phyloP scores from a whole-genome alignment of 2,888 invertebrate species.

The Drosophila aldrichi region DNA sequence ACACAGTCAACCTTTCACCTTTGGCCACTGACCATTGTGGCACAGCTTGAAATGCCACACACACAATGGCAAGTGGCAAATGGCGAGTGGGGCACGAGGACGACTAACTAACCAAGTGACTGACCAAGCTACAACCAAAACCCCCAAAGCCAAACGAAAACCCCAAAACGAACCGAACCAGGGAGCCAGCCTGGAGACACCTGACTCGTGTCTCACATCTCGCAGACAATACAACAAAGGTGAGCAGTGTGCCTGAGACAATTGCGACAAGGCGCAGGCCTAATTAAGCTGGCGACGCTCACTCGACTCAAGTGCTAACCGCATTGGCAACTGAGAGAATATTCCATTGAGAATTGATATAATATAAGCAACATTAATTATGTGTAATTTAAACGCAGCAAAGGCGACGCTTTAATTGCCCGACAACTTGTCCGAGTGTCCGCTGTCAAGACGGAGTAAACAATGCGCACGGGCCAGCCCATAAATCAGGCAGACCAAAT shows the following conservation, averaged over 20 bases:
- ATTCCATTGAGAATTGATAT: slow-evolving; percentile 14
- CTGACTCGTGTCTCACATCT: background rate
- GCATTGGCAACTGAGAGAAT: slow-evolving; percentile 39
- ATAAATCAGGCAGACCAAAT: slow-evolving; percentile 59
- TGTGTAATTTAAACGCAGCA: slow-evolving; percentile 52
- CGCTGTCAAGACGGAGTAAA: slow-evolving; percentile 41
- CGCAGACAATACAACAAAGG: slow-evolving; percentile 20
- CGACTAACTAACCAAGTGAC: slow-evolving; percentile 21
- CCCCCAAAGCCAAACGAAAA: slow-evolving; percentile 28
- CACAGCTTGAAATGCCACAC: slow-evolving; percentile 20
- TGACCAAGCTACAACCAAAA: slow-evolving; percentile 18
- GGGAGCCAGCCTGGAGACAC: slow-evolving; percentile 11
- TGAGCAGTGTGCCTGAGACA: background rate
- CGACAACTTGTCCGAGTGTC: slow-evolving; percentile 43
- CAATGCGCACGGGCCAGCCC: slow-evolving; percentile 52
- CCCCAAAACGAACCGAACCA: slow-evolving; percentile 32
- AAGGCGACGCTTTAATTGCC: slow-evolving; percentile 56
- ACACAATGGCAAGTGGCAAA: background rate
- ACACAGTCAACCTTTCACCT: slow-evolving; percentile 20
- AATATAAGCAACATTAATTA: slow-evolving; percentile 63
- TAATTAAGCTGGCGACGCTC: slow-evolving; percentile 57
- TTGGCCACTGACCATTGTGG: slow-evolving; percentile 5
- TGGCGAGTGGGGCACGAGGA: background rate
- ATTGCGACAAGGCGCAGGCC: slow-evolving; percentile 32
- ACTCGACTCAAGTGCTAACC: slow-evolving; percentile 56